These are phyloP conservation scores for Drosophila biarmipes DNA, from an alignment of 1,140 invertebrate genomes.

Conservation along the genomic window DNA sequence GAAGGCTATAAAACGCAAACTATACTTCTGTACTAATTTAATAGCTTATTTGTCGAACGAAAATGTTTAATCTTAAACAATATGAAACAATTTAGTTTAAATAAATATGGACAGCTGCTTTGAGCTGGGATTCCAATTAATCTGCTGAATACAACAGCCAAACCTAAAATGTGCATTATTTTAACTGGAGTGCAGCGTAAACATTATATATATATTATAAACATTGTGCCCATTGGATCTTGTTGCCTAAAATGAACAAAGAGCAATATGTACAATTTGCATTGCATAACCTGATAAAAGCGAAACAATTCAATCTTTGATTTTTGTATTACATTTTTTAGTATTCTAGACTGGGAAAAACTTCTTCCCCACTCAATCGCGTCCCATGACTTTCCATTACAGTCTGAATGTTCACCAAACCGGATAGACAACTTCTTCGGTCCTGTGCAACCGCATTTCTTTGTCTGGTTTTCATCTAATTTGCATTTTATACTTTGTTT, in stretches of 20 bases:
- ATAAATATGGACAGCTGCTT: not conserved
- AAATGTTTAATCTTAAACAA: not conserved
- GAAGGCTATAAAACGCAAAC: not conserved
- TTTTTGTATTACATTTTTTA: no score
- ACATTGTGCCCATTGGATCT: no score
- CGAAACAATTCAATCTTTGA: no score
- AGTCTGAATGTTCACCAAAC: constrained; percentile 1
- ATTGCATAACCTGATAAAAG: no score
- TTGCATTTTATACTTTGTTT: constrained; percentile 70
- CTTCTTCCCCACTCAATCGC: no score
- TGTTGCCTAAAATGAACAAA: no score
- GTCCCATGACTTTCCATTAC: constrained; percentile 1
- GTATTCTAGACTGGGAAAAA: not conserved
- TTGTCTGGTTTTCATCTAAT: constrained; percentile 64
- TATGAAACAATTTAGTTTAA: not conserved
- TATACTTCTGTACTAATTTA: not conserved
- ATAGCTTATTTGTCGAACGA: not conserved
- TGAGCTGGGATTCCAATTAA: no score
- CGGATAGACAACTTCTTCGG: constrained; percentile 24
- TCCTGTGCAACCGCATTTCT: constrained; percentile 33
- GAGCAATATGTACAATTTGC: no score
- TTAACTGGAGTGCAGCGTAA: no score
- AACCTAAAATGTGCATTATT: no score
- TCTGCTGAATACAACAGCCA: no score
- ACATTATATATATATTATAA: no score